Conservation (phyloP, 2,888 invertebrate genomes). For the Cancer borealis region DNA sequence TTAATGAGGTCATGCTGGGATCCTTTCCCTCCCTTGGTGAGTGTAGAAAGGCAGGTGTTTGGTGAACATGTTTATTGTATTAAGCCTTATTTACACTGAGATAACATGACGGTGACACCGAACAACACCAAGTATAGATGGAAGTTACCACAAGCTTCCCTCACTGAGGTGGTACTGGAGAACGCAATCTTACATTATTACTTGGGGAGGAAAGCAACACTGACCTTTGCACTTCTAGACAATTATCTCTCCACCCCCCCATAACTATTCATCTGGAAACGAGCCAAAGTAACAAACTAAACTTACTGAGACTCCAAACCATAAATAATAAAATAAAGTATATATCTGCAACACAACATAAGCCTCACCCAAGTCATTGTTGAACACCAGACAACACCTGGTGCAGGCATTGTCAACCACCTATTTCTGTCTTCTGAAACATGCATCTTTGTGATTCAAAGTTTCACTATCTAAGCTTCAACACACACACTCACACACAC, state of each 20-base stretch:
- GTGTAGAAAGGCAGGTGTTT: conserved; percentile 1
- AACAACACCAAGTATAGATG: conserved; percentile 71
- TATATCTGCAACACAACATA: not conserved
- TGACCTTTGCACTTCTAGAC: conserved; percentile 39
- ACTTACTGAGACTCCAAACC: not conserved
- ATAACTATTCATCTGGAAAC: not conserved
- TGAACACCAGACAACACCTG: not conserved
- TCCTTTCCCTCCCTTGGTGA: not conserved
- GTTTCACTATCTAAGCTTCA: not conserved
- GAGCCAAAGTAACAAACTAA: conserved; percentile 7
- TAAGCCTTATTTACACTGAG: conserved; percentile 74
- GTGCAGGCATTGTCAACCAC: not conserved
- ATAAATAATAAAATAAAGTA: not conserved
- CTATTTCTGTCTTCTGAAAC: not conserved
- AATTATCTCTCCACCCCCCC: not conserved
- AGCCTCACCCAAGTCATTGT: not conserved
- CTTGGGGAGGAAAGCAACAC: conserved; percentile 59
- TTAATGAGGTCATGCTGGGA: not conserved
- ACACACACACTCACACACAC: not conserved
- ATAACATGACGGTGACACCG: conserved; percentile 75
- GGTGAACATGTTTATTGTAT: conserved; percentile 72
- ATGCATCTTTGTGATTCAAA: not conserved
- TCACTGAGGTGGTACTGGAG: conserved; percentile 58
- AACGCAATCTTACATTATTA: conserved; percentile 35
- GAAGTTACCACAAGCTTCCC: conserved; percentile 63